Conservation (phyloP, 2,797 vertebrate genomes). For the Ptychobarbus kaznakovi region DNA sequence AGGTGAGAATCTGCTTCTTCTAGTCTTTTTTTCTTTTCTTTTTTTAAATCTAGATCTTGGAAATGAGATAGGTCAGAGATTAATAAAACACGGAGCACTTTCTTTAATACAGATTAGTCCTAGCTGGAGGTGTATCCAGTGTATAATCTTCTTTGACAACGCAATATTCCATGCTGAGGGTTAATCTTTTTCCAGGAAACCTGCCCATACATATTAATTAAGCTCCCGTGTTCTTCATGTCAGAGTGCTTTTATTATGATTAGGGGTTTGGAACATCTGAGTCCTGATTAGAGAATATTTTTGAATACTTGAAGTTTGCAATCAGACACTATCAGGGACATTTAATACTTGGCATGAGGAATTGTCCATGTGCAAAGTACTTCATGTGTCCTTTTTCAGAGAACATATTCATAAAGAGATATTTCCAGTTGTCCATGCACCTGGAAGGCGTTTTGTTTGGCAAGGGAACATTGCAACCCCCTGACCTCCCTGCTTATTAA, state of each 20-base stretch:
- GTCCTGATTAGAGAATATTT: constrained; percentile 23
- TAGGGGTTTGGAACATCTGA: constrained; percentile 7
- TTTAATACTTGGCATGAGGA: not conserved
- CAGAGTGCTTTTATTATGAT: constrained; percentile 24
- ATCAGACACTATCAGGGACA: constrained; percentile 7
- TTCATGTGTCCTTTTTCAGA: not conserved
- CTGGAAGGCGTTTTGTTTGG: constrained; percentile 38
- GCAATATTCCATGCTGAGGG: constrained; percentile 25
- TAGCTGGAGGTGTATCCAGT: not conserved
- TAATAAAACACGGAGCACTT: constrained; percentile 3
- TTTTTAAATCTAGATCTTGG: not conserved
- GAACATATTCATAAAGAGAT: constrained; percentile 15
- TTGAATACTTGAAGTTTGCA: not conserved
- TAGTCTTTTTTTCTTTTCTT: not conserved
- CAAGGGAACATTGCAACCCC: constrained; percentile 32
- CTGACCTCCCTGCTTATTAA: constrained; percentile 41
- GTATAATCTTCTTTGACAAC: constrained; percentile 17
- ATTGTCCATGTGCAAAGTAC: not conserved
- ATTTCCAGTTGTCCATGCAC: constrained; percentile 25
- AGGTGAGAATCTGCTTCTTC: constrained; percentile 5
- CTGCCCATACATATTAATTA: constrained; percentile 33
- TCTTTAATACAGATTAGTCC: constrained; percentile 27
- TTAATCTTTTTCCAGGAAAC: constrained; percentile 42
- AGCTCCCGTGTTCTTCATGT: constrained; percentile 22
- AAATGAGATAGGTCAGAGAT: not conserved